Conservation (phyloP, 2,797 vertebrate genomes). For the Nothura maculosa region DNA sequence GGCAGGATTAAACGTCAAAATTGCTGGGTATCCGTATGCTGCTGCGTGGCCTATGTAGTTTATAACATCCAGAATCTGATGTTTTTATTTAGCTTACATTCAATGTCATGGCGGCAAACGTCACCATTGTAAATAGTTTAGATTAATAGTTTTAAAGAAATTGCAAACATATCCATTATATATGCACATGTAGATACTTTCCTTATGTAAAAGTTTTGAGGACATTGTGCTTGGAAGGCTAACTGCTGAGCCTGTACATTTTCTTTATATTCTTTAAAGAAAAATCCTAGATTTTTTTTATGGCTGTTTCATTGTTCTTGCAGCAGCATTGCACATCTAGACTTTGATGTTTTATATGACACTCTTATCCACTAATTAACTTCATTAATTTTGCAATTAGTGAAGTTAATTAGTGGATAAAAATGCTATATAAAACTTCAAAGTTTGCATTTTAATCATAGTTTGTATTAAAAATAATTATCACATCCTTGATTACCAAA, state of each 20-base stretch:
- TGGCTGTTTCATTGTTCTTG: conserved; percentile 41
- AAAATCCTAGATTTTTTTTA: background rate
- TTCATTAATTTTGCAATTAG: conserved; percentile 75
- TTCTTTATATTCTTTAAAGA: background rate
- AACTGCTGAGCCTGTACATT: conserved; percentile 31
- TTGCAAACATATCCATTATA: background rate
- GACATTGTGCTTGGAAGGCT: conserved; percentile 18
- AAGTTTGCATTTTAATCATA: conserved; percentile 79
- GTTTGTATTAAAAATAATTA: conserved; percentile 77
- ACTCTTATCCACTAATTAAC: conserved; percentile 80
- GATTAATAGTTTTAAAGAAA: conserved; percentile 29
- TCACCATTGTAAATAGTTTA: background rate
- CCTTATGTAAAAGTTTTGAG: background rate
- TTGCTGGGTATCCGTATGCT: conserved; percentile 13
- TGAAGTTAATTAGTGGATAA: conserved; percentile 78
- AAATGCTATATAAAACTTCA: conserved; percentile 80
- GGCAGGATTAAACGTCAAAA: conserved; percentile 4
- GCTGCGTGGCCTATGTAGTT: background rate
- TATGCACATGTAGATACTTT: background rate
- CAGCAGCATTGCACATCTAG: conserved; percentile 57
- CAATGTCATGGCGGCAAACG: background rate
- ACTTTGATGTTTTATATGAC: conserved; percentile 78
- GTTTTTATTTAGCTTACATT: conserved; percentile 52
- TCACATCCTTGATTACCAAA: conserved; percentile 65
- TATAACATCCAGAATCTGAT: conserved; percentile 32